These are phyloP conservation scores for Rousettus madagascariensis DNA, from an alignment of 2,797 vertebrate species.

Conservation along the genomic window DNA sequence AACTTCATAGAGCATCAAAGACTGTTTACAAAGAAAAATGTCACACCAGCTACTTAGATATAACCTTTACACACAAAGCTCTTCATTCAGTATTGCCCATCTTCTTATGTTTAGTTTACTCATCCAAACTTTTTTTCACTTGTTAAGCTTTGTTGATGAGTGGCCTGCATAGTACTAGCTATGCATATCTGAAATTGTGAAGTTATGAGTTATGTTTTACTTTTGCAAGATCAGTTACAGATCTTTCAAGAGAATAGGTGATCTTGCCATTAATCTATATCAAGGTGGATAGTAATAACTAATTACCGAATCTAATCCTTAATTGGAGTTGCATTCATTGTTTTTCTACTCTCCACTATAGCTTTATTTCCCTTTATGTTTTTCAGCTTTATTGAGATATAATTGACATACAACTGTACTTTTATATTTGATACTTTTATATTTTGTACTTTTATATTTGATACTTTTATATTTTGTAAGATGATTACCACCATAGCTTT, in stretches of 20 bases:
- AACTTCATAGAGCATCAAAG: neutral
- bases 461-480: neutral
- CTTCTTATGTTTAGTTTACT: neutral
- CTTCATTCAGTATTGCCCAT: neutral
- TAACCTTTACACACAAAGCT: neutral
- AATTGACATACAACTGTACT: neutral
- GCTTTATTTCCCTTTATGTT: neutral
- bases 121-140: neutral
- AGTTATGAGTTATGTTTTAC: neutral
- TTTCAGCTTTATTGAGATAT: neutral
- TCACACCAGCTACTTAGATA: neutral
- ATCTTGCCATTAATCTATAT: neutral
- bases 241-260: neutral
- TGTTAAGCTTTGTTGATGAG: neutral
- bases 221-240: neutral
- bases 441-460: neutral
- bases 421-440: neutral
- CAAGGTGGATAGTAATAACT: neutral
- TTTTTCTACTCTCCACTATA: neutral
- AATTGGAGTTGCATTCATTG: neutral
- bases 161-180: neutral
- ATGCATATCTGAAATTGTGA: neutral
- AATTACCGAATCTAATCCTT: neutral
- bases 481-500: neutral
- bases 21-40: neutral